Evolutionary conservation across 2,888 invertebrate genomes (phyloP), one percentile per base, ranked within the genome.

Genomic region (Cheilosia urbana): DNA sequence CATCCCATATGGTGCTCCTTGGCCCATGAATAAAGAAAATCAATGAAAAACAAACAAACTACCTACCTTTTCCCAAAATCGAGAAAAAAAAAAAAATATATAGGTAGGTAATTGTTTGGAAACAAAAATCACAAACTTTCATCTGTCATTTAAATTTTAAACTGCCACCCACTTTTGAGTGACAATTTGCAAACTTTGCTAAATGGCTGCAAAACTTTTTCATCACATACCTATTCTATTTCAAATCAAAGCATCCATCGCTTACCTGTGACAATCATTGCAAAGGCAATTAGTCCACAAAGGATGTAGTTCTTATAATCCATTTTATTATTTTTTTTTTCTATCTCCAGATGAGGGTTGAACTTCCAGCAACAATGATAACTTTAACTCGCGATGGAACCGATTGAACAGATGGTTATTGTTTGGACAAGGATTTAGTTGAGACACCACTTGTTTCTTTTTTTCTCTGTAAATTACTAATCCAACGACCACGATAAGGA

Each of bases 261-360:
- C 84, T 79, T 21, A 84, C 84, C 84, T 79, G 84, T 69, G 47
- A 78, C 68, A 73, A 79, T 42, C 65, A 79, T 69, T 47, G 75
- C 84, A 17, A 79, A 65, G 17, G 65, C 79, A 69, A 84, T 51
- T 66, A 79, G 75, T 79, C 79, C 84, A 75, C 51, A 84, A 65
- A 79, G 58, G 63, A 75, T 75, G 79, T 47, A 73, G 57, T 65
- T 73, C 58, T 68, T 84, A 69, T 84, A 71, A 79, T 79, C 79
- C 84, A 84, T 84, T 69, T 27, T 53, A 27, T n/a, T n/a, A 19
- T 30, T 58, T 58, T 24, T 34, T 15, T 60, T 58, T 15, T 60
- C 51, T 47, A n/a, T 60, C 17, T 49, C 9, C 15, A 13, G 19
- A 27, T 69, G 11, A 42, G 9, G n/a, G 45, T 17, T 37, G 37